phyloP scores from a whole-genome alignment of 2,797 vertebrate genomes.

The Sebastes trivittatus region DNA sequence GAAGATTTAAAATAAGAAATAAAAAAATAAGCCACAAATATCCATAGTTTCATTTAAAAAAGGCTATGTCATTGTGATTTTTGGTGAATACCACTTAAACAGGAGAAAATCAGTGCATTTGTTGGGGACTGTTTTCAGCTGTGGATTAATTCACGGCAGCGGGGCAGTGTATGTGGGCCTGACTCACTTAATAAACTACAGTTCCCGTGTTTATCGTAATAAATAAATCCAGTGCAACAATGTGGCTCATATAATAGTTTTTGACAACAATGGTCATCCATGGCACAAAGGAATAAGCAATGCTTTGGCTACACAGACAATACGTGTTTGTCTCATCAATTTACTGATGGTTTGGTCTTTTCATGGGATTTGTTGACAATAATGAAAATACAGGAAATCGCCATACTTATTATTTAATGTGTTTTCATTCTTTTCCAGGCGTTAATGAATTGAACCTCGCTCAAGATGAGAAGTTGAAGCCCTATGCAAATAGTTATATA shows the following conservation, averaged over 20 bases:
- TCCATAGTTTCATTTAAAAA: not conserved
- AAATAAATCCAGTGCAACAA: not conserved
- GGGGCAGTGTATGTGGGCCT: not conserved
- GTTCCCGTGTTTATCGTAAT: not conserved
- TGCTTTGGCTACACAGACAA: not conserved
- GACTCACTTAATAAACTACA: not conserved
- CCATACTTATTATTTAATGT: not conserved
- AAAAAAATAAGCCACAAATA: not conserved
- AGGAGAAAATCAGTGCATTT: not conserved
- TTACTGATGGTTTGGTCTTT: not conserved
- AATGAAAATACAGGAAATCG: not conserved
- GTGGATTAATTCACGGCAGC: not conserved
- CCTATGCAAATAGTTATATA: conserved; percentile 12
- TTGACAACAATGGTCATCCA: not conserved
- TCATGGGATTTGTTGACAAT: not conserved
- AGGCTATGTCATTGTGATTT: not conserved
- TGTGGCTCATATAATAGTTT: not conserved
- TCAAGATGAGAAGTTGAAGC: conserved; percentile 13
- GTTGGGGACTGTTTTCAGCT: not conserved
- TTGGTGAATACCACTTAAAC: not conserved
- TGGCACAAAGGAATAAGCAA: not conserved
- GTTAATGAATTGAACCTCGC: conserved; percentile 39
- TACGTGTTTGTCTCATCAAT: not conserved
- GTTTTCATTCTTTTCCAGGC: not conserved
- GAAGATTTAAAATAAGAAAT: not conserved